These are phyloP conservation scores for Anabacerthia variegaticeps DNA, from an alignment of 2,797 vertebrate species.

Conservation along the genomic window DNA sequence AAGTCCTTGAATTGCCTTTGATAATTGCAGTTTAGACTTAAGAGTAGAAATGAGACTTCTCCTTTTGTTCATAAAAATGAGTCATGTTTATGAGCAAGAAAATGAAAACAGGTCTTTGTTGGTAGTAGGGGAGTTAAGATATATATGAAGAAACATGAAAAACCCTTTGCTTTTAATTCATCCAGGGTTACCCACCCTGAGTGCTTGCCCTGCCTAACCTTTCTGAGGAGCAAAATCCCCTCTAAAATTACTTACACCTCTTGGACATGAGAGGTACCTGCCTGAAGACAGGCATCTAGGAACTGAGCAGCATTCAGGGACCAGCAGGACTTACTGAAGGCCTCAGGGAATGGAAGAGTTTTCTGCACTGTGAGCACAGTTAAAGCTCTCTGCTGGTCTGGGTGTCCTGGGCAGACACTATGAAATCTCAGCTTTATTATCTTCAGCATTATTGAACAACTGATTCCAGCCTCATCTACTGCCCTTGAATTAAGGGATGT, in stretches of 20 bases:
- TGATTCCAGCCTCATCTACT: not conserved
- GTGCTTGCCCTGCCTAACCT: not conserved
- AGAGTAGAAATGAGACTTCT: not conserved
- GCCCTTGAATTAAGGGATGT: not conserved
- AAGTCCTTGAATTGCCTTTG: not conserved
- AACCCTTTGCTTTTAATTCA: not conserved
- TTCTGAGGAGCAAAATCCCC: not conserved
- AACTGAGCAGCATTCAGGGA: not conserved
- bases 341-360: not conserved
- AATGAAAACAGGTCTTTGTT: not conserved
- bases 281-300: accelerated
- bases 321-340: too few species aligned
- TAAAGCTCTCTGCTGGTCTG: not conserved
- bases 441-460: not conserved
- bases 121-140: not conserved
- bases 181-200: accelerated
- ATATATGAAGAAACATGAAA: not conserved
- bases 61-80: not conserved
- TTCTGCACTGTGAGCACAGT: not conserved
- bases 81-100: not conserved
- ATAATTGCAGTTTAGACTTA: not conserved
- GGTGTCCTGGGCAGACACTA: not conserved
- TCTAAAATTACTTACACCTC: not conserved
- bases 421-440: not conserved
- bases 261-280: not conserved